These are phyloP conservation scores for Anguilla pacifica DNA, from an alignment of 2,797 vertebrate species.

Conservation along the genomic window DNA sequence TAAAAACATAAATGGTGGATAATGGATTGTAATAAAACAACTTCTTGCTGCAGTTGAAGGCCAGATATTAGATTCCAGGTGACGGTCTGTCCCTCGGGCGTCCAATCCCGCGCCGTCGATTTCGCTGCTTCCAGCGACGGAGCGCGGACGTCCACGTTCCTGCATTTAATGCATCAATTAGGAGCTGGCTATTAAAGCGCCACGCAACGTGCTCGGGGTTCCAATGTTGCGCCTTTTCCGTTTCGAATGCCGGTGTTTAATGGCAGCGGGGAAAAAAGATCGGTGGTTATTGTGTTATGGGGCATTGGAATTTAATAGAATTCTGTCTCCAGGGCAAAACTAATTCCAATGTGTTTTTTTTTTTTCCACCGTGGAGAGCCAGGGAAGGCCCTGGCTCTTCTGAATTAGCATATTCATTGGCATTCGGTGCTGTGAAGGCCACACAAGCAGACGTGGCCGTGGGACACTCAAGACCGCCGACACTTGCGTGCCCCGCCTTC, in stretches of 20 bases:
- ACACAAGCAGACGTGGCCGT: slow-evolving; percentile 39
- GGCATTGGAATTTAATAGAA: slow-evolving; percentile 17
- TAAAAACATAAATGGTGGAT: background rate
- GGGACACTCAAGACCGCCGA: slow-evolving; percentile 35
- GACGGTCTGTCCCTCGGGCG: background rate
- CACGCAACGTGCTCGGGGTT: background rate
- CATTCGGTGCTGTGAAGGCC: slow-evolving; percentile 40
- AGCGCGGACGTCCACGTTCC: slow-evolving; percentile 7
- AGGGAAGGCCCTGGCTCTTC: background rate
- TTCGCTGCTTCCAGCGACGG: background rate
- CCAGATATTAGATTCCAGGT: slow-evolving; percentile 8
- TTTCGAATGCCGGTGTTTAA: slow-evolving; percentile 3
- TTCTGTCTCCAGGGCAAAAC: slow-evolving; percentile 6
- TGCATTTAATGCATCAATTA: slow-evolving; percentile 25
- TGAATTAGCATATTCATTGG: background rate
- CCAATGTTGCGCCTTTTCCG: slow-evolving; percentile 18
- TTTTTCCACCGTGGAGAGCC: background rate
- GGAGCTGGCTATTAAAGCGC: background rate
- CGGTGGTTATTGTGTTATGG: slow-evolving; percentile 15
- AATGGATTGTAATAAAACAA: background rate
- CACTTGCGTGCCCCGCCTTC: slow-evolving; percentile 36
- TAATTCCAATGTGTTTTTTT: background rate
- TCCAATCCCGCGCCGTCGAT: background rate
- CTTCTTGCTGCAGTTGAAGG: background rate
- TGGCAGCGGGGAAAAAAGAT: background rate